A percentile compares a stretch with the other conserved stretches of the same genome.
Conservation (phyloP, 2,797 vertebrate species). For the Glossophaga mutica region DNA sequence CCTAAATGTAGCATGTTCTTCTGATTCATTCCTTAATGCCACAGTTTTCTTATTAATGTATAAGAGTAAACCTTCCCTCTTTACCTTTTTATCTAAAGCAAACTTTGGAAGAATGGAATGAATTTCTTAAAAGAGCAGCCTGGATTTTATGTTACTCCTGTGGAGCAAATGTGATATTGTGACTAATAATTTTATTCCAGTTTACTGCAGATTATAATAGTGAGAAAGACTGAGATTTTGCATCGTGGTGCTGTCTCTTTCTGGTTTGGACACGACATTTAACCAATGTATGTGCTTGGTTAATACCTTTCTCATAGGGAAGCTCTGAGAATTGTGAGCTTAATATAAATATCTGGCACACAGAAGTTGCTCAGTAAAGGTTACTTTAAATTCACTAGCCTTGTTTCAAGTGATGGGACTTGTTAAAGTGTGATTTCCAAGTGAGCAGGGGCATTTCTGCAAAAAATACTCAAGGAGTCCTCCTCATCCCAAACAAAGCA, state of each 20-base stretch:
- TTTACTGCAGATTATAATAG: not conserved
- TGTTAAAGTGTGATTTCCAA: constrained; percentile 27
- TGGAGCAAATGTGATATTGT: not conserved
- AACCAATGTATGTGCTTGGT: not conserved
- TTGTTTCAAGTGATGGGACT: not conserved
- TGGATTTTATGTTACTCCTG: constrained; percentile 16
- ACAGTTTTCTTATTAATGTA: not conserved
- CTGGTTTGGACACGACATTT: constrained; percentile 15
- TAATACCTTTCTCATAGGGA: not conserved
- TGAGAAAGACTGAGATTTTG: not conserved
- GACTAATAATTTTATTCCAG: constrained; percentile 10
- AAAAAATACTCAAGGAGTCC: not conserved
- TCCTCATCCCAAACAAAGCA: not conserved
- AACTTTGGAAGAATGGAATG: not conserved
- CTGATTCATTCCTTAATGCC: not conserved
- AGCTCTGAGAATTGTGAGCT: constrained; percentile 12
- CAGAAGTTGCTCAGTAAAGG: not conserved
- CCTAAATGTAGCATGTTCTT: not conserved
- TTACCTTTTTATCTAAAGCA: not conserved
- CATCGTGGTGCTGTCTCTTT: not conserved
- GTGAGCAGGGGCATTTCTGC: not conserved
- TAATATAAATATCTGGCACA: constrained; percentile 17
- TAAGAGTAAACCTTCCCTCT: not conserved
- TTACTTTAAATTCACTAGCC: constrained; percentile 13
- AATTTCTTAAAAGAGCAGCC: not conserved